Percentiles rank a stretch among this genome's conserved stretches.
These are phyloP conservation scores for Cerastoderma edule DNA, from an alignment of 2,888 invertebrate species.

Conservation along the genomic window DNA sequence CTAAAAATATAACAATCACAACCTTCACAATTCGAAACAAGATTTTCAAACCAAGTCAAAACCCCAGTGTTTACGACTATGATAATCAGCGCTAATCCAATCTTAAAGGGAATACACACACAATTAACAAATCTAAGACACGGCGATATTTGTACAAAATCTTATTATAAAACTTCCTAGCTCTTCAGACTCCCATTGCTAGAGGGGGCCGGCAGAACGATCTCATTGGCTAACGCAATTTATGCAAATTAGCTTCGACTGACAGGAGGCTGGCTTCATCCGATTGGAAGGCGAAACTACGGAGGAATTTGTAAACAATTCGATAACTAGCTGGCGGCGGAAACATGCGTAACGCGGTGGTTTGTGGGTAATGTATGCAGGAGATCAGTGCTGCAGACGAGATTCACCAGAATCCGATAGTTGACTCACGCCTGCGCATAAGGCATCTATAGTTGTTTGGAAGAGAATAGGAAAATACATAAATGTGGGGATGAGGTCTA, in stretches of 20 bases:
- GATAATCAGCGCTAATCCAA: conserved; percentile 16
- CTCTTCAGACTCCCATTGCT: conserved; percentile 9
- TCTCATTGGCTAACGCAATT: conserved; percentile 8
- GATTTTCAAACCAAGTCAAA: too few relatives aligned
- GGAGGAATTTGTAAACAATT: conserved; percentile 30
- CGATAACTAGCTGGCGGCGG: conserved; percentile 20
- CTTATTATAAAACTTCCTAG: conserved; percentile 17
- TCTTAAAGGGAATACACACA: conserved; percentile 20
- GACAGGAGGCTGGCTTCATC: background rate
- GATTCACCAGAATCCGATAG: background rate
- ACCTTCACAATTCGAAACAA: too few relatives aligned
- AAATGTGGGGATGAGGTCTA: too few relatives aligned
- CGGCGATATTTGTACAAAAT: conserved; percentile 10
- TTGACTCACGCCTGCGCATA: background rate
- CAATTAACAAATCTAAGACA: conserved; percentile 23
- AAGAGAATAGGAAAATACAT: background rate
- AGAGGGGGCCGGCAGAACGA: background rate
- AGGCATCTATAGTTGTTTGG: background rate
- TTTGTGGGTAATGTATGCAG: conserved; percentile 18
- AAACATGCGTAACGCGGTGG: conserved; percentile 5
- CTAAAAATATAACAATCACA: too few relatives aligned
- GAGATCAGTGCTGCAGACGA: conserved; percentile 14
- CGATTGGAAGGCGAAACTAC: conserved; percentile 14
- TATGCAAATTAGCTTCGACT: conserved; percentile 22
- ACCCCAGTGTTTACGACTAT: conserved; percentile 2